phyloP scores from a whole-genome alignment of 2,888 invertebrate genomes.

The Stomorhina lunata region DNA sequence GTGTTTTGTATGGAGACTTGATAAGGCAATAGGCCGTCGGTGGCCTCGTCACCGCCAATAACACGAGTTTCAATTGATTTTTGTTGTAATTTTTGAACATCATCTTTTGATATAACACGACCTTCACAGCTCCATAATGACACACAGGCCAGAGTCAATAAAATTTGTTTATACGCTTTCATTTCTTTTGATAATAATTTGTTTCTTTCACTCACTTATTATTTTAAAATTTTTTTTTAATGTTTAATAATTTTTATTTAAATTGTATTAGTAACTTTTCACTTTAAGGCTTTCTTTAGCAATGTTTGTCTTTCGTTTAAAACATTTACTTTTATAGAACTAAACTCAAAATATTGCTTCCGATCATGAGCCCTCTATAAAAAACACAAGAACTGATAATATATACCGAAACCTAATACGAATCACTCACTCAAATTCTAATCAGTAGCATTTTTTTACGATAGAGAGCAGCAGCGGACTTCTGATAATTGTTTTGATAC shows the following conservation, averaged over 20 bases:
- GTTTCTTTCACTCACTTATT: not conserved
- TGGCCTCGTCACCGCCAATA: slow-evolving; percentile 71
- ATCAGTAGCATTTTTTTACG: too few species aligned
- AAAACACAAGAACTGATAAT: too few species aligned
- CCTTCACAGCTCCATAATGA: not conserved
- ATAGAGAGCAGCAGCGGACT: too few species aligned
- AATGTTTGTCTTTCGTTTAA: slow-evolving; percentile 9
- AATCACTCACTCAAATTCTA: too few species aligned
- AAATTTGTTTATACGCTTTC: not conserved
- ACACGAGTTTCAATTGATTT: slow-evolving; percentile 68
- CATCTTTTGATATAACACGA: slow-evolving; percentile 7
- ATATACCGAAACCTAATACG: too few species aligned
- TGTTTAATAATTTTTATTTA: not conserved
- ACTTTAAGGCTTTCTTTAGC: not conserved
- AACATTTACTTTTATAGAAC: slow-evolving; percentile 56
- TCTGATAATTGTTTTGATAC: too few species aligned
- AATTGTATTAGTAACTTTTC: not conserved
- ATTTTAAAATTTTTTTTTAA: not conserved
- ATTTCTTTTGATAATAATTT: slow-evolving; percentile 17
- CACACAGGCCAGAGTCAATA: not conserved
- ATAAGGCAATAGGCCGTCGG: slow-evolving; percentile 72
- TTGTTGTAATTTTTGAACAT: not conserved
- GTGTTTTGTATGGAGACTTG: slow-evolving; percentile 77
- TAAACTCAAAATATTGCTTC: not conserved
- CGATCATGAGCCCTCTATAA: too few species aligned